Base-by-base conservation (phyloP, 2,113 vertebrate genomes). In the Balaenoptera acutorostrata region DNA sequence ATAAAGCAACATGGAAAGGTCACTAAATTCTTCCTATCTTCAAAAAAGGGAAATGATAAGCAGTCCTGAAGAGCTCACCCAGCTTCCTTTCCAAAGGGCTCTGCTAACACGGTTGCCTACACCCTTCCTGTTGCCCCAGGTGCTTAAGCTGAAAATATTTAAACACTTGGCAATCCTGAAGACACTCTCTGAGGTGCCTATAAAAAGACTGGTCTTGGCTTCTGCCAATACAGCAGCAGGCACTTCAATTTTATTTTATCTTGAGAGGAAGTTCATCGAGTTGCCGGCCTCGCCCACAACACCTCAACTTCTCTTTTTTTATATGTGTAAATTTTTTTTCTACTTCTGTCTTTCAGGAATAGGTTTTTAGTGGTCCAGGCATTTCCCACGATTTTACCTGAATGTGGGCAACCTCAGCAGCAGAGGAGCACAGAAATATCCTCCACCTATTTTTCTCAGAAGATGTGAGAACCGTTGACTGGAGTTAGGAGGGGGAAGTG, bases 91-190 rank as follows among this genome's bases (percentile, higher is more conserved):
- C 82, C 94, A 87, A 44, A 75, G 75, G n/a, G 46, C 57, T 75
- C 85, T 21, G 9, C n/a, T 72, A 21, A 18, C 5, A n/a, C 33
- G 31, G 8, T 1, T 20, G 2, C 3, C 31, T 18, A 84, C 74
- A 66, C 64, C 92, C 97, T 98, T 97, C 96, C 98, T 96, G 87
- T 92, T 21, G 52, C 14, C 57, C 95, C 94, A 96, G 92, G 69
- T 96, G 74, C 89, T 81, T 39, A 80, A 72, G 84, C 21, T 77
- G 92, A 90, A 93, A 97, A 90, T 87, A 77, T 77, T 83, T 25
- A 36, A 84, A 68, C 33, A 68, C 61, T 93, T 96, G 81, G 61
- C 77, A 78, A 75, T 82, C 59, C 91, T 71, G 41, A 80, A 96
- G 92, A 61, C 44, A 31, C 17, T 64, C 71, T 92, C 87, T 41